Evolutionary conservation across 2,797 vertebrate species (phyloP).

Genomic region (Leptoclinus maculatus): DNA sequence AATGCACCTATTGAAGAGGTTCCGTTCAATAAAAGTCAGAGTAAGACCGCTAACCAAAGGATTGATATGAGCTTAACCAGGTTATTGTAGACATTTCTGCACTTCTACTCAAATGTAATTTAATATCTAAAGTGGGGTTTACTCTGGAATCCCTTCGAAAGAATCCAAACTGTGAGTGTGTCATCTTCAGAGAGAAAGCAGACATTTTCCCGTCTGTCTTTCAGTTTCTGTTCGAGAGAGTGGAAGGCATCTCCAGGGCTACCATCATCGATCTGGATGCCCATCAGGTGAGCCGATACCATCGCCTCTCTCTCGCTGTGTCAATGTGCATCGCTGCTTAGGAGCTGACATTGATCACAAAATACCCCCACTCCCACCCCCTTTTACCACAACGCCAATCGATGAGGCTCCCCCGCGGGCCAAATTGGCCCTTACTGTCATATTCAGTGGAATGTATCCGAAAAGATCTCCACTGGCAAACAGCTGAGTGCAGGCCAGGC

Average conservation of each 20-base stretch:
- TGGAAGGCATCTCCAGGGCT: constrained; percentile 90
- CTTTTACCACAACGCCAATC: constrained; percentile 34
- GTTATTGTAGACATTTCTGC: neutral
- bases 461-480: constrained; percentile 27
- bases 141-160: neutral
- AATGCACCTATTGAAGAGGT: neutral
- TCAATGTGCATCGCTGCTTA: constrained; percentile 28
- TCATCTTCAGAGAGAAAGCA: neutral
- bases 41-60: neutral
- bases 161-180: constrained; percentile 3
- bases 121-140: neutral
- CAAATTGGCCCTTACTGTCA: constrained; percentile 44
- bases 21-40: neutral
- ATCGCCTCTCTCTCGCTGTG: constrained; percentile 23
- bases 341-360: constrained; percentile 50
- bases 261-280: constrained; percentile 96
- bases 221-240: constrained; percentile 94
- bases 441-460: constrained; percentile 19
- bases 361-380: neutral
- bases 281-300: constrained; percentile 90
- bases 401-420: constrained; percentile 31
- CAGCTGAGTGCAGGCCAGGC: neutral
- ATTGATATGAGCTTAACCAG: neutral
- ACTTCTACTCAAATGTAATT: neutral
- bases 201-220: constrained; percentile 28